Conservation (phyloP, 2,888 invertebrate genomes). For the Eueremaeus valkanovi region DNA sequence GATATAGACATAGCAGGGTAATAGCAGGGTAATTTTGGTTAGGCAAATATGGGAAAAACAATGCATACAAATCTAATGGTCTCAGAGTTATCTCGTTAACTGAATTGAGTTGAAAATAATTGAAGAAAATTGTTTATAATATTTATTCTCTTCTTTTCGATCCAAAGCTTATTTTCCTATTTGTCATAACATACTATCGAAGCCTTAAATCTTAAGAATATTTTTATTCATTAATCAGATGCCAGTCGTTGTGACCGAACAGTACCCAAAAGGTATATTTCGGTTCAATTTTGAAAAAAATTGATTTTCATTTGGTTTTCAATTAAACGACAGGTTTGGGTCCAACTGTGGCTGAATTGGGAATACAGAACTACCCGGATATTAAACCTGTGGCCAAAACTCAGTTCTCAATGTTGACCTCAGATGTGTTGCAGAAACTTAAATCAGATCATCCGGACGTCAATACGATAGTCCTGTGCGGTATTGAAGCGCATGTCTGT, state of each 20-base stretch:
- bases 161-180: too few relatives aligned
- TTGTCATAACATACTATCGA: too few relatives aligned
- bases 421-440: constrained; percentile 54
- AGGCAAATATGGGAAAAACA: too few relatives aligned
- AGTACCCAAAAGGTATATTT: constrained; percentile 60
- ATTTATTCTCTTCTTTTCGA: too few relatives aligned
- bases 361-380: constrained; percentile 52
- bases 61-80: too few relatives aligned
- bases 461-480: constrained; percentile 53
- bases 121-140: too few relatives aligned
- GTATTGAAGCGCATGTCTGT: constrained; percentile 61
- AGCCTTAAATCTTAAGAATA: too few relatives aligned
- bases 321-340: constrained; percentile 54
- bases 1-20: too few relatives aligned
- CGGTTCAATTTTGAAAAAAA: too few relatives aligned
- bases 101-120: too few relatives aligned
- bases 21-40: too few relatives aligned
- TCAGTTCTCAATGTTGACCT: constrained; percentile 59
- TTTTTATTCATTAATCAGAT: constrained; percentile 32
- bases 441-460: constrained; percentile 49
- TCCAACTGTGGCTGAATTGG: constrained; percentile 57
- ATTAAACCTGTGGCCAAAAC: constrained; percentile 55
- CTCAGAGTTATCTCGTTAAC: too few relatives aligned
- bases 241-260: constrained; percentile 60
- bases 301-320: not conserved